These are phyloP conservation scores for Plagodis dolabraria DNA, from an alignment of 2,888 invertebrate genomes.

Conservation along the genomic window DNA sequence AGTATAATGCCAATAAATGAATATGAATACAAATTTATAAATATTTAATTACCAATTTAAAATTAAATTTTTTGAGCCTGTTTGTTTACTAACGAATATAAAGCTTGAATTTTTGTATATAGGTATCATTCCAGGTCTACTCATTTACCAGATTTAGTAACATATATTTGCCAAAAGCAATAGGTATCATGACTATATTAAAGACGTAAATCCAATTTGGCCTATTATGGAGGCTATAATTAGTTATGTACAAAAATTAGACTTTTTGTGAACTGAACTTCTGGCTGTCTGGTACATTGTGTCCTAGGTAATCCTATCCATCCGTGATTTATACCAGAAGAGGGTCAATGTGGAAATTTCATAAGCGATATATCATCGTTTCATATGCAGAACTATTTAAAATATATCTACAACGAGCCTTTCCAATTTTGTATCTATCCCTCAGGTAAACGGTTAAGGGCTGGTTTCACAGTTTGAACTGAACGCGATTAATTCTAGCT, in stretches of 20 bases:
- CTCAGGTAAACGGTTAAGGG: not conserved
- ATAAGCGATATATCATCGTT: constrained; percentile 70
- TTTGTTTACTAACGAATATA: too few relatives aligned
- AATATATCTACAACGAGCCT: constrained; percentile 31
- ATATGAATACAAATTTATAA: too few relatives aligned
- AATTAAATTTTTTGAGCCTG: too few relatives aligned
- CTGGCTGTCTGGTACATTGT: constrained; percentile 24
- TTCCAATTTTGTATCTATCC: not conserved
- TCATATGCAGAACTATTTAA: constrained; percentile 62
- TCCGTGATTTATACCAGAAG: constrained; percentile 77
- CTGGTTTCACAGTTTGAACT: not conserved
- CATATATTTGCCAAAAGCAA: too few relatives aligned
- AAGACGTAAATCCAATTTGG: too few relatives aligned
- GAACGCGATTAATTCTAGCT: not conserved
- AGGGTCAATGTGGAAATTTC: constrained; percentile 78
- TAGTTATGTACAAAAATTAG: not conserved
- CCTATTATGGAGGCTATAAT: too few relatives aligned
- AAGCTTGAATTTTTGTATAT: too few relatives aligned
- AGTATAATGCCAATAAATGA: too few relatives aligned
- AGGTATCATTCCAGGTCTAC: too few relatives aligned
- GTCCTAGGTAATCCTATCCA: constrained; percentile 76
- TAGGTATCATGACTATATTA: too few relatives aligned
- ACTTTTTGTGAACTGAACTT: not conserved
- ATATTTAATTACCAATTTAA: too few relatives aligned
- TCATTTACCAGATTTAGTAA: too few relatives aligned